These are phyloP conservation scores for Dreissena rostriformis DNA, from an alignment of 1,140 invertebrate genomes.

Conservation along the genomic window DNA sequence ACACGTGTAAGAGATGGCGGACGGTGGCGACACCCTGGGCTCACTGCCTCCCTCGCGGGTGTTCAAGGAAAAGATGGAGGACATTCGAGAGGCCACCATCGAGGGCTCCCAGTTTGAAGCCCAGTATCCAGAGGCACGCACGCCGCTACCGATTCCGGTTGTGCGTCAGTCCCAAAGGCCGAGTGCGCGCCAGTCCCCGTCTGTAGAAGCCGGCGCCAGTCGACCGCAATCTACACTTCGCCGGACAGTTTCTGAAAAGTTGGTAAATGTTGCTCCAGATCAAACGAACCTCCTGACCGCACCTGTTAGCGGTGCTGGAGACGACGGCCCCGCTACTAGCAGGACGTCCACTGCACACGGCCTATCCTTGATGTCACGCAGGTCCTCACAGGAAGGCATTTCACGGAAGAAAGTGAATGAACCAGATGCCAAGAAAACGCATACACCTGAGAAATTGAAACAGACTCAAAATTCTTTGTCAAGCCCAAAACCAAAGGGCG, in stretches of 20 bases:
- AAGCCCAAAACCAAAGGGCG: too few species aligned
- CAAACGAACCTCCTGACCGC: not conserved
- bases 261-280: not conserved
- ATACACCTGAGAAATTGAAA: too few species aligned
- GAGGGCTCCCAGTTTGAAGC: slow-evolving; percentile 53
- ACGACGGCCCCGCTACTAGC: not conserved
- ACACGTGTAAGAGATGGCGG: slow-evolving; percentile 43
- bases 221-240: slow-evolving; percentile 48
- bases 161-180: not conserved
- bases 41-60: slow-evolving; percentile 38
- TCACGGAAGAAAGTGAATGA: too few species aligned
- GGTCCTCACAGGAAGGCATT: not conserved
- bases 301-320: not conserved
- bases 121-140: slow-evolving; percentile 27
- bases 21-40: slow-evolving; percentile 41
- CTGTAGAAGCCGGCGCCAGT: not conserved
- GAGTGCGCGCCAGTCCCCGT: not conserved
- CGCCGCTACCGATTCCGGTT: not conserved
- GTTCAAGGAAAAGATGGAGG: slow-evolving; percentile 46
- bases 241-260: slow-evolving; percentile 33
- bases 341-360: not conserved
- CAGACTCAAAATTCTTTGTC: too few species aligned
- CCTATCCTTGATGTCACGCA: not conserved
- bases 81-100: slow-evolving; percentile 43
- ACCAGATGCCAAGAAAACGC: too few species aligned